phyloP scores from a whole-genome alignment of 2,797 vertebrate genomes.

The Cichlasoma orientale region DNA sequence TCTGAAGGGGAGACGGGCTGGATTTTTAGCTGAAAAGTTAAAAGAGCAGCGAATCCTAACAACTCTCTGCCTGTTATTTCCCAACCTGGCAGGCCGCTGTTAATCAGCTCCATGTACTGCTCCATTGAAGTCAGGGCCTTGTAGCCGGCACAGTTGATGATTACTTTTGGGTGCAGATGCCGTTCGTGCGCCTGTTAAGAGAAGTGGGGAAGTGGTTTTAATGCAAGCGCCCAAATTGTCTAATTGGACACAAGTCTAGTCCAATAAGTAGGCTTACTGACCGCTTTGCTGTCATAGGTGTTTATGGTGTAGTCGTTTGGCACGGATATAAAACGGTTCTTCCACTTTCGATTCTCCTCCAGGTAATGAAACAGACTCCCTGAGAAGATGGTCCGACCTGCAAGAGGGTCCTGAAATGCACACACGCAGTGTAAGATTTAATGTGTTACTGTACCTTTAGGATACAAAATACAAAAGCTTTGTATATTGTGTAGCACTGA shows the following conservation, averaged over 20 bases:
- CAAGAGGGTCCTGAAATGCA: constrained; percentile 83
- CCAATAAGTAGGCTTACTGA: constrained; percentile 63
- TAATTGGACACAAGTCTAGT: accelerated
- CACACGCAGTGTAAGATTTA: not conserved
- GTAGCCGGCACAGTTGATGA: constrained; percentile 93
- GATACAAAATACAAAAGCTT: not conserved
- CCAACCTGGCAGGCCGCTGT: constrained; percentile 88
- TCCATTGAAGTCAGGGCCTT: constrained; percentile 90
- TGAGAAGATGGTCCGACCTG: constrained; percentile 90
- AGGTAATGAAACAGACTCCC: constrained; percentile 93
- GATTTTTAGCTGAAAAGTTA: too few species aligned
- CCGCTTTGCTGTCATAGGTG: constrained; percentile 89
- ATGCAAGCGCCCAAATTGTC: not conserved
- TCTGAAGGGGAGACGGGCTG: too few species aligned
- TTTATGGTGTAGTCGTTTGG: constrained; percentile 87
- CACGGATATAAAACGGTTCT: constrained; percentile 90
- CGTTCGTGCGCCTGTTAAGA: constrained; percentile 85
- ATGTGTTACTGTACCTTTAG: not conserved
- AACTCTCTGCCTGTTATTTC: not conserved
- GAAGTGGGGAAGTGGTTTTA: not conserved
- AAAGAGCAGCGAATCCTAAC: not conserved
- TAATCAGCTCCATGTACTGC: constrained; percentile 89
- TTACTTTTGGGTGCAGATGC: constrained; percentile 82
- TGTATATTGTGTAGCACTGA: not conserved
- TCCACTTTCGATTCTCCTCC: constrained; percentile 95